A percentile compares a stretch with the other conserved stretches of the same genome.
These are phyloP conservation scores for Aptenodytes forsteri DNA, from an alignment of 2,113 vertebrate genomes.

Conservation along the genomic window DNA sequence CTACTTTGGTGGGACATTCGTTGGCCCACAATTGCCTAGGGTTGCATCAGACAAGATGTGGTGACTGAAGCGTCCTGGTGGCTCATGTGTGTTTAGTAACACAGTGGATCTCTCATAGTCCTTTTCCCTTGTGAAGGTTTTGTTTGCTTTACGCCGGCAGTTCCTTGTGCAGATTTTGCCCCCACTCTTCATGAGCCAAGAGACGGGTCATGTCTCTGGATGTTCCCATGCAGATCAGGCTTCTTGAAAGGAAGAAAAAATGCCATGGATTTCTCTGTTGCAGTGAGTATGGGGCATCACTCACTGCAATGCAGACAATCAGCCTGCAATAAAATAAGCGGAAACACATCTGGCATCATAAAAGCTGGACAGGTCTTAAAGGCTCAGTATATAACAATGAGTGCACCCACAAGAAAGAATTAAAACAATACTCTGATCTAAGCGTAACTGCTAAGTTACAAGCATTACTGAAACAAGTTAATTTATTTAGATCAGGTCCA, in stretches of 20 bases:
- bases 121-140: neutral
- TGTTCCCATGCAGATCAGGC: neutral
- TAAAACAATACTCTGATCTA: neutral
- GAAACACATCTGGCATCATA: neutral
- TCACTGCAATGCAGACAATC: neutral
- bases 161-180: neutral
- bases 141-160: neutral
- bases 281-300: neutral
- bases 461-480: neutral
- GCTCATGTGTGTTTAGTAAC: neutral
- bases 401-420: neutral
- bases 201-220: neutral
- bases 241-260: neutral
- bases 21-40: neutral
- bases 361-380: neutral
- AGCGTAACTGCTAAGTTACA: neutral
- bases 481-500: neutral
- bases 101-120: no score
- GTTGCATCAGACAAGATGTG: neutral
- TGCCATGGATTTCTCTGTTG: neutral
- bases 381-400: neutral
- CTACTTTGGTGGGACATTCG: accelerated
- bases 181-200: neutral
- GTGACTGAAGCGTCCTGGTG: neutral
- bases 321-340: neutral